These are phyloP conservation scores for Rachycentron canadum DNA, from an alignment of 2,797 vertebrate species.

Conservation along the genomic window DNA sequence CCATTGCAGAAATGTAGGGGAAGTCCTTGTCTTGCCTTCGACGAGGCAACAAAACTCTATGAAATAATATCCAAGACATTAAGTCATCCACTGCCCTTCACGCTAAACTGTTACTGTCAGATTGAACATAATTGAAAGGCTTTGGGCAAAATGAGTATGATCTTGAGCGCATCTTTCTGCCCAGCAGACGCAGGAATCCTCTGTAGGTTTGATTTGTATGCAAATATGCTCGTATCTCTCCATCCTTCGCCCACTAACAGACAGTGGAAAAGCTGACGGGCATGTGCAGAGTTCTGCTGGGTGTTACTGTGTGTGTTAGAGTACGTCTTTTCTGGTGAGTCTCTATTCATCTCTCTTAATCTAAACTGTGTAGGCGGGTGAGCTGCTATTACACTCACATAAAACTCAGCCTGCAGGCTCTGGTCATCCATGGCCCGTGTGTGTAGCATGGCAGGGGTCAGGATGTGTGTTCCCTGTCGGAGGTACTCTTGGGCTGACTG, in stretches of 20 bases:
- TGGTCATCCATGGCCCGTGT: conserved; percentile 94
- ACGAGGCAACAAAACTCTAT: not conserved
- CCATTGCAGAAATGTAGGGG: conserved; percentile 23
- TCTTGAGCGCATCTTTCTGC: conserved; percentile 50
- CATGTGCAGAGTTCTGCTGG: conserved; percentile 55
- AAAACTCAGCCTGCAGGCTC: conserved; percentile 95
- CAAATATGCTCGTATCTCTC: conserved; percentile 68
- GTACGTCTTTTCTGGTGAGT: conserved; percentile 53
- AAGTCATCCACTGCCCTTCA: conserved; percentile 22
- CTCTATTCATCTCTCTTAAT: conserved; percentile 58
- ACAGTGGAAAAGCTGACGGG: conserved; percentile 70
- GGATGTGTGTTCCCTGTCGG: conserved; percentile 89
- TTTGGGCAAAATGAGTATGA: conserved; percentile 32
- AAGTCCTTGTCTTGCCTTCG: conserved; percentile 18
- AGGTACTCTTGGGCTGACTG: conserved; percentile 94
- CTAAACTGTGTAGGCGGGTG: conserved; percentile 61
- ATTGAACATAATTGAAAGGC: conserved; percentile 28
- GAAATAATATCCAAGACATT: conserved; percentile 27
- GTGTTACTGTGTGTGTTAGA: conserved; percentile 49
- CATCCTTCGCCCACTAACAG: conserved; percentile 71
- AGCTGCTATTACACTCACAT: conserved; percentile 85
- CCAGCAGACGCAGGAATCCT: conserved; percentile 66
- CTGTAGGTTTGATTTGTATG: conserved; percentile 62
- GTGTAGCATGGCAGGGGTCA: conserved; percentile 92
- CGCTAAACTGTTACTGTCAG: conserved; percentile 22